Evolutionary conservation across 2,888 invertebrate genomes (phyloP).

Genomic region (Drosophila robusta): DNA sequence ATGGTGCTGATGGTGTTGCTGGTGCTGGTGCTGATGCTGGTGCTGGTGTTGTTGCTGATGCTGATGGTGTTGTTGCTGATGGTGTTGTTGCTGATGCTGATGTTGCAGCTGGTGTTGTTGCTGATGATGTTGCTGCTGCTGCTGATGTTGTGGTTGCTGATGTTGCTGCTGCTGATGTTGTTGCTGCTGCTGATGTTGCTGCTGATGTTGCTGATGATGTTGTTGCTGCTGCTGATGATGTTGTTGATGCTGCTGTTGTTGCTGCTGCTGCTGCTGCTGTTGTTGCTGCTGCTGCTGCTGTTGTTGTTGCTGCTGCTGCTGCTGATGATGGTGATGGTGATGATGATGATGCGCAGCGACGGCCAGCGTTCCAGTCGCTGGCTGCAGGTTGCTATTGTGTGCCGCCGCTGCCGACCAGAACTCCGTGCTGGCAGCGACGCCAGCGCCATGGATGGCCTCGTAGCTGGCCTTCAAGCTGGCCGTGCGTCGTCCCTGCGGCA

Average conservation of each 20-base stretch:
- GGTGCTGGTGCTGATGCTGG: constrained; percentile 15
- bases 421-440: constrained; percentile 88
- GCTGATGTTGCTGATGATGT: constrained; percentile 57
- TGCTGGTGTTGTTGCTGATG: constrained; percentile 50
- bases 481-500: constrained; percentile 97
- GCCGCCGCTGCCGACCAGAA: constrained; percentile 88
- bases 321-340: constrained; percentile 79
- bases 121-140: constrained; percentile 76
- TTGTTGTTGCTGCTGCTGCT: constrained; percentile 84
- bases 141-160: constrained; percentile 21
- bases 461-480: constrained; percentile 97
- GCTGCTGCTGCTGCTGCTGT: constrained; percentile 21
- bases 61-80: constrained; percentile 26
- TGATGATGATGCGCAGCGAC: constrained; percentile 85
- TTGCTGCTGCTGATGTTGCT: constrained; percentile 73
- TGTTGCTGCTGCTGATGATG: constrained; percentile 64
- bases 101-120: constrained; percentile 75
- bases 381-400: constrained; percentile 88
- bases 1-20: constrained; percentile 54
- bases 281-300: constrained; percentile 8
- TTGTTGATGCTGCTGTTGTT: constrained; percentile 83
- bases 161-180: constrained; percentile 76
- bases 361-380: constrained; percentile 83
- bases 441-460: constrained; percentile 92
- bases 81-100: constrained; percentile 8